Conservation (phyloP, 1,140 invertebrate species). For the Neomicropteryx cornuta region DNA sequence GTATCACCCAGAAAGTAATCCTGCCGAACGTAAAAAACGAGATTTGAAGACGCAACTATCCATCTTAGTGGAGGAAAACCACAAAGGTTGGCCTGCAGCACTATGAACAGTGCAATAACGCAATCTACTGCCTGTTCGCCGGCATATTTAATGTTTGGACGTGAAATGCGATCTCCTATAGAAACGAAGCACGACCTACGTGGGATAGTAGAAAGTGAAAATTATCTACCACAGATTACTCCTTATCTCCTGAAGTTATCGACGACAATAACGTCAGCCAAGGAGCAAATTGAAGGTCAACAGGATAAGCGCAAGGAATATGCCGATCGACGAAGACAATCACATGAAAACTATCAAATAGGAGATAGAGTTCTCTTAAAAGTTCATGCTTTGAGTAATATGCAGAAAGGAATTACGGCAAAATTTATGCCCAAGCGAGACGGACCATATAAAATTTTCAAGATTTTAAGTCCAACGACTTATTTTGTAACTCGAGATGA, state of each 20-base stretch:
- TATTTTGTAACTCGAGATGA: too few species aligned
- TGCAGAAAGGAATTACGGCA: slow-evolving; percentile 10
- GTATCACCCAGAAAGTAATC: slow-evolving; percentile 26
- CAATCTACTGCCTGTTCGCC: slow-evolving; percentile 24
- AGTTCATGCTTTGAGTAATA: slow-evolving; percentile 15
- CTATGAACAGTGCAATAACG: slow-evolving; percentile 23
- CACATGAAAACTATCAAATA: slow-evolving; percentile 8
- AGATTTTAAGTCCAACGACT: slow-evolving; percentile 1
- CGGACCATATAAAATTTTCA: slow-evolving; percentile 9
- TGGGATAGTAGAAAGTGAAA: slow-evolving; percentile 15
- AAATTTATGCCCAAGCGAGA: slow-evolving; percentile 21
- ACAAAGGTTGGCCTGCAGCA: slow-evolving; percentile 19
- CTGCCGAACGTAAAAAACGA: slow-evolving; percentile 23
- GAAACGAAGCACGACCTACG: slow-evolving; percentile 18
- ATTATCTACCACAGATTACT: slow-evolving; percentile 18
- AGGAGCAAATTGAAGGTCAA: slow-evolving; percentile 12
- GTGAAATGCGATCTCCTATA: slow-evolving; percentile 17
- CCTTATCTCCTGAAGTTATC: slow-evolving; percentile 10
- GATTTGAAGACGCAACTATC: slow-evolving; percentile 25
- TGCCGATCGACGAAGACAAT: slow-evolving; percentile 12
- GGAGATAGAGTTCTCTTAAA: slow-evolving; percentile 18
- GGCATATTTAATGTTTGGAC: slow-evolving; percentile 24
- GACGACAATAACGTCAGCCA: slow-evolving; percentile 9
- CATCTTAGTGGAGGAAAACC: slow-evolving; percentile 18
- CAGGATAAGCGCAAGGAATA: slow-evolving; percentile 15